Evolutionary conservation across 2,888 invertebrate genomes (phyloP), one percentile per base, ranked within the genome.

Genomic region (Scaptodrosophila latifasciaeformis): DNA sequence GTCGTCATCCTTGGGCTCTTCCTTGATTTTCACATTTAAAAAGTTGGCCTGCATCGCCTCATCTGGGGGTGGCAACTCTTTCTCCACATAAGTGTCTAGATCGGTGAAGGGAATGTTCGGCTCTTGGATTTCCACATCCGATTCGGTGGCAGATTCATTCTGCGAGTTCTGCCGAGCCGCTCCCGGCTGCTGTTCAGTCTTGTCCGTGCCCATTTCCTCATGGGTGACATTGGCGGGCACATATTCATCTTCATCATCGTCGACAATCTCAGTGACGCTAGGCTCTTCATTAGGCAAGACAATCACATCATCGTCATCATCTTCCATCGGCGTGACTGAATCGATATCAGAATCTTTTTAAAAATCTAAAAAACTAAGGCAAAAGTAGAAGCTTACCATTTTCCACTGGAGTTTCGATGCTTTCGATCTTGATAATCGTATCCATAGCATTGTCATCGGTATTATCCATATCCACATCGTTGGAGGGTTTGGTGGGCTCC

Each of bases 251-350:
- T 90, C 88, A 62, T 91, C 92, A 47, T 77, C 77, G 27, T 83
- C 82, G 12, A 81, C 82, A 27, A 87, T 87, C 69, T 91, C 90
- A 2, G 92, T 90, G 35, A 90, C 88, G 50, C 90, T 90, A 60
- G 90, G 88, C 62, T 90, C 91, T 50, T 91, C 91, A 4, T 90
- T 90, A 59, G 91, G 91, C 57, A 91, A 89, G 63, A 91, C 90
- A 65, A 92, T 89, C 46, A 92, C 91, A 53, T 92, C 91, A 77
- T 92, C 92, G 67, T 91, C 91, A 5, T 90, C 91, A 24, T 84
- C 82, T 9, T 60, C 60, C 17, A 54, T 5, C 39, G 57, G 4
- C 2, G 49, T 19, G 9, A n/a, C n/a, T n/a, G n/a, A n/a, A n/a
- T n/a, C n/a, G n/a, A n/a, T n/a, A n/a, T n/a, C n/a, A n/a, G 24